These are phyloP conservation scores for Arvicanthis niloticus DNA, from an alignment of 2,113 vertebrate genomes.

Conservation along the genomic window DNA sequence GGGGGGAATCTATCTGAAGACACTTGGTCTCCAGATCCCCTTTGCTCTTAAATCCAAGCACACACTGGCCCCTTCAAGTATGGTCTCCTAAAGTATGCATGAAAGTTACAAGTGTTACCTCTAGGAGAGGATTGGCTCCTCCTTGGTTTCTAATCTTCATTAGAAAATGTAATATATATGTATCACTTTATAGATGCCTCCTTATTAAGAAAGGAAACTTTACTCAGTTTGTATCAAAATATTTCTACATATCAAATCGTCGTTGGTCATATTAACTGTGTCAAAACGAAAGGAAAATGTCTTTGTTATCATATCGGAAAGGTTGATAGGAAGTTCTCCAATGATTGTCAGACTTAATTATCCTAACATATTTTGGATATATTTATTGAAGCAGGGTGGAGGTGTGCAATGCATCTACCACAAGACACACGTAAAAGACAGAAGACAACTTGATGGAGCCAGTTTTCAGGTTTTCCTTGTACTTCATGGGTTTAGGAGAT, in stretches of 20 bases:
- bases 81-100: not conserved
- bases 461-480: not conserved
- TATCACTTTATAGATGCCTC: not conserved
- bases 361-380: not conserved
- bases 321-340: not conserved
- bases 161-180: not conserved
- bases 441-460: not conserved
- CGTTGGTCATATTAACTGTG: not conserved
- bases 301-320: not conserved
- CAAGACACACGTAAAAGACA: not conserved
- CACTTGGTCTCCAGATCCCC: not conserved
- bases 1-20: not conserved
- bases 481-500: not conserved
- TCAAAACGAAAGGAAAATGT: not conserved
- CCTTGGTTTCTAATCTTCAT: not conserved
- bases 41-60: not conserved
- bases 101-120: not conserved
- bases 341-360: not conserved
- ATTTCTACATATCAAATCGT: not conserved
- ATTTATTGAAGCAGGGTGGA: not conserved
- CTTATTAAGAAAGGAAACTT: not conserved
- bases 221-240: not conserved
- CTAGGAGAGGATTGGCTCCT: not conserved
- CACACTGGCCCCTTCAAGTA: not conserved
- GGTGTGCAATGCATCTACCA: not conserved